phyloP scores from a whole-genome alignment of 2,797 vertebrate species.

The Peromyscus attwateri region DNA sequence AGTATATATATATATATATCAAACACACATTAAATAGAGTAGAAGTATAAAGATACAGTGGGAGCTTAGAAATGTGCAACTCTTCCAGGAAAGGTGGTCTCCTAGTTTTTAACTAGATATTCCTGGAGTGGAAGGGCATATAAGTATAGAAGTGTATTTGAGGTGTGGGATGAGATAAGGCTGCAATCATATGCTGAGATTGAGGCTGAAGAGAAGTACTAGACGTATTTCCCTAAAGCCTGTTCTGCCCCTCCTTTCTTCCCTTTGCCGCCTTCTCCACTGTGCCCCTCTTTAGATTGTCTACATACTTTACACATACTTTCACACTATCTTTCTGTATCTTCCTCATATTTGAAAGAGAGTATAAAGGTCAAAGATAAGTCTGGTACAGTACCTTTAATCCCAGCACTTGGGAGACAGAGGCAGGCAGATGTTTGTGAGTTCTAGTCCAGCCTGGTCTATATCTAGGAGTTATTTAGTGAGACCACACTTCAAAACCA shows the following conservation, averaged over 20 bases:
- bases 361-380: conserved; percentile 66
- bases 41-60: conserved; percentile 17
- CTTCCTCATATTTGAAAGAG: conserved; percentile 46
- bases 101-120: conserved; percentile 60
- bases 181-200: conserved; percentile 30
- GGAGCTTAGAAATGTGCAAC: conserved; percentile 13
- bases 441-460: background rate
- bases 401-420: background rate
- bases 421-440: background rate
- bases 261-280: conserved; percentile 29
- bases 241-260: background rate
- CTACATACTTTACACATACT: conserved; percentile 42
- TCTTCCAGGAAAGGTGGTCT: conserved; percentile 37
- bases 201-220: conserved; percentile 36
- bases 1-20: background rate
- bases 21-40: conserved; percentile 32
- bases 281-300: conserved; percentile 5
- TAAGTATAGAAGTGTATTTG: conserved; percentile 56
- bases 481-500: background rate
- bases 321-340: conserved; percentile 50
- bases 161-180: conserved; percentile 52
- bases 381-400: background rate
- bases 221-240: conserved; percentile 37
- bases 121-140: conserved; percentile 56
- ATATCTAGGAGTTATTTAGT: background rate